Evolutionary conservation across 2,113 vertebrate genomes (phyloP).

Genomic region (Corydoras maculifer): DNA sequence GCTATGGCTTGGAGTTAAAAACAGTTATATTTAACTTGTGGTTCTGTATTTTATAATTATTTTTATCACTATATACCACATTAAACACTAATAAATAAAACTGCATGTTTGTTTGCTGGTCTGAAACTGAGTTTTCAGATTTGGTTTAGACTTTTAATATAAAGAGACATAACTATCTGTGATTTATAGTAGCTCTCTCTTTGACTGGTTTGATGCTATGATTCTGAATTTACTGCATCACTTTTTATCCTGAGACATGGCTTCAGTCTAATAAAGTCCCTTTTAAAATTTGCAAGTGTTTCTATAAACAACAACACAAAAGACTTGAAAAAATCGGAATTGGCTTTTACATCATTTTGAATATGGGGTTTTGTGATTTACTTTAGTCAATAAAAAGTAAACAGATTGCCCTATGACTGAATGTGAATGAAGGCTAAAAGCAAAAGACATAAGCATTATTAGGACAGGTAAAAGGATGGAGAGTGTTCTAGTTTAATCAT

Average conservation of each 20-base stretch:
- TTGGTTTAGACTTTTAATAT: conserved; percentile 74
- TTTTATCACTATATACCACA: too few relatives aligned
- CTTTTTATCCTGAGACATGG: conserved; percentile 72
- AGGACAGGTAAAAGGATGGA: conserved; percentile 61
- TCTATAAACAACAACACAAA: conserved; percentile 59
- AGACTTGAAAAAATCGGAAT: conserved; percentile 53
- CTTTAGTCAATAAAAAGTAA: conserved; percentile 17
- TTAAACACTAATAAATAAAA: too few relatives aligned
- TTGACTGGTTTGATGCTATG: conserved; percentile 71
- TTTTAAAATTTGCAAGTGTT: conserved; percentile 67
- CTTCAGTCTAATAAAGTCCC: conserved; percentile 66
- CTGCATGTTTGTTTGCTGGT: too few relatives aligned
- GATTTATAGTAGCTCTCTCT: conserved; percentile 68
- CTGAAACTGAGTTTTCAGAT: conserved; percentile 66
- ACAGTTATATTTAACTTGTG: too few relatives aligned
- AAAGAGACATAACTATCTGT: conserved; percentile 56
- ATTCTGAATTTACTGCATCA: conserved; percentile 70
- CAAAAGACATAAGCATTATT: conserved; percentile 50
- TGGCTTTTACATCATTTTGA: conserved; percentile 38
- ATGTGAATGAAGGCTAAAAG: conserved; percentile 62
- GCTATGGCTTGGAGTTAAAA: too few relatives aligned
- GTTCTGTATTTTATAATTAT: too few relatives aligned
- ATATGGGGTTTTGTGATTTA: conserved; percentile 22
- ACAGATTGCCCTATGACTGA: conserved; percentile 53
- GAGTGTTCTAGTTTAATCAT: conserved; percentile 69